These are phyloP conservation scores for Epistrophella euchroma DNA, from an alignment of 2,888 invertebrate species.

Conservation along the genomic window DNA sequence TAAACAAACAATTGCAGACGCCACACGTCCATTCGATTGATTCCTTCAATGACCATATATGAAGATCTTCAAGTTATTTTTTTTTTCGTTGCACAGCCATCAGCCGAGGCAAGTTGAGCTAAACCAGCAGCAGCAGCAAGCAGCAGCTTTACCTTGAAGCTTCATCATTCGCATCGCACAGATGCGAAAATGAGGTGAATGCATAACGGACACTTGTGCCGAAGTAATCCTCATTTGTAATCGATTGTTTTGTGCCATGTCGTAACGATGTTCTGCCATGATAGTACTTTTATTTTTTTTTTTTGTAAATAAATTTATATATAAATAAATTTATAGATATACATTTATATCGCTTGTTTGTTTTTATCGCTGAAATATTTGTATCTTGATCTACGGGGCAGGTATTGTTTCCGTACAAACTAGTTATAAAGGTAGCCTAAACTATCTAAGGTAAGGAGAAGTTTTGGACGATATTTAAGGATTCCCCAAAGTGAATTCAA, in stretches of 20 bases:
- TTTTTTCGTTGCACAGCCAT: conserved; percentile 10
- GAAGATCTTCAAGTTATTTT: conserved; percentile 16
- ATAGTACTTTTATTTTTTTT: conserved; percentile 40
- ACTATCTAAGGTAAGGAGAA: no score
- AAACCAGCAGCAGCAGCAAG: neutral
- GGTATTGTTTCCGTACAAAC: neutral
- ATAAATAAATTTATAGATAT: conserved; percentile 34
- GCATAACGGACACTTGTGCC: conserved; percentile 76
- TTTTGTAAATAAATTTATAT: conserved; percentile 23
- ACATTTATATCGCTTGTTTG: neutral
- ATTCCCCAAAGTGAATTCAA: no score
- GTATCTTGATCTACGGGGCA: neutral
- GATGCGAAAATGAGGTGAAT: conserved; percentile 74
- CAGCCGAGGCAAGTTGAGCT: neutral
- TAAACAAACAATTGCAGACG: conserved; percentile 77
- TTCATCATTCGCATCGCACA: conserved; percentile 32
- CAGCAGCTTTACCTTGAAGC: conserved; percentile 28
- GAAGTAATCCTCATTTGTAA: conserved; percentile 77
- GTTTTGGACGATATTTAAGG: no score
- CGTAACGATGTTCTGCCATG: conserved; percentile 70
- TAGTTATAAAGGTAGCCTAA: neutral
- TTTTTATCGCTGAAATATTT: conserved; percentile 11
- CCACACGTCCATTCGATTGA: conserved; percentile 76
- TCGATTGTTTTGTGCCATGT: conserved; percentile 75
- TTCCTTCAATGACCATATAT: conserved; percentile 73